A percentile compares a stretch with the other conserved stretches of the same genome.
Evolutionary conservation across 2,797 vertebrate species (phyloP).

Genomic region (Falco cherrug): DNA sequence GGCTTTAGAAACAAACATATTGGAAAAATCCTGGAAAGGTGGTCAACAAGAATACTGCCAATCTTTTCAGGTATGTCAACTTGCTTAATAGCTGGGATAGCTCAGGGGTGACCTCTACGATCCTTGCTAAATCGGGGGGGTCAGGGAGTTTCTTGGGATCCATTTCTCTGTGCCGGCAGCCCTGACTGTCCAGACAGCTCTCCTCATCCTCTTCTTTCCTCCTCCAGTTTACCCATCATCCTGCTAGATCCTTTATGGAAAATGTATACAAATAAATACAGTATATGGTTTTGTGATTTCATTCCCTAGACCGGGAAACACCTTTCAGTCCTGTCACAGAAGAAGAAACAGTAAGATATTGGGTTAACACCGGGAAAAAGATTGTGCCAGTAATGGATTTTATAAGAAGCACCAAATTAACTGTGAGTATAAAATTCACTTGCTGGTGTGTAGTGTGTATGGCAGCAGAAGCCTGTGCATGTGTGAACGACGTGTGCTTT

Average conservation of each 20-base stretch:
- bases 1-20: conserved; percentile 74
- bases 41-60: conserved; percentile 64
- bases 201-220: not conserved
- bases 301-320: conserved; percentile 71
- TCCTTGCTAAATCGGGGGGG: not conserved
- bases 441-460: not conserved
- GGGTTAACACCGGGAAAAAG: conserved; percentile 62
- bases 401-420: conserved; percentile 76
- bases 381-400: conserved; percentile 79
- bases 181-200: not conserved
- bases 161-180: not conserved
- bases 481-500: not conserved
- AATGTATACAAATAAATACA: not conserved
- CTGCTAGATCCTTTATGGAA: not conserved
- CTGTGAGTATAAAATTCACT: conserved; percentile 60
- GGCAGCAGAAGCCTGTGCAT: not conserved
- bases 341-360: conserved; percentile 55
- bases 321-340: conserved; percentile 57
- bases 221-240: not conserved
- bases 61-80: conserved; percentile 68
- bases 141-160: accelerated
- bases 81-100: not conserved
- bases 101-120: not conserved
- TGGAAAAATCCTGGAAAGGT: conserved; percentile 71
- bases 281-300: conserved; percentile 36